Base-by-base conservation (phyloP, 2,888 invertebrate genomes). In the Uloborus plumipes region DNA sequence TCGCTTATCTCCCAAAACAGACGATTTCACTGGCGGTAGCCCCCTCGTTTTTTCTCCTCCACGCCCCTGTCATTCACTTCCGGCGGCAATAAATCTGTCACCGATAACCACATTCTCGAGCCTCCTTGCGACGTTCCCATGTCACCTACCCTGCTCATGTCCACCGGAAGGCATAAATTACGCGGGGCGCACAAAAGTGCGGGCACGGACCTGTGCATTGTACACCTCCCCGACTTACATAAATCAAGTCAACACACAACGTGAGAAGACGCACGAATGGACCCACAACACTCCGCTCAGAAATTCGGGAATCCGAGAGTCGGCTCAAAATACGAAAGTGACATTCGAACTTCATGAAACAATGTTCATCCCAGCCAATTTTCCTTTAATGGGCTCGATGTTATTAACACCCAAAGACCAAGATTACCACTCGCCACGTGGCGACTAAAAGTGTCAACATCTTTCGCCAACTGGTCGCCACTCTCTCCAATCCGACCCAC, bases 81-180 rank as follows among this genome's bases (percentile, higher is more conserved):
- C 80, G 61, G 16, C 55, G 39, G 49, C 74, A 53, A 81, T 81
- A 70, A 70, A 67, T 73, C 22, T 22, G 66, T 20, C 20, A 22
- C 13, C 31, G 65, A 65, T 49, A 51, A 16, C 26, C 66, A 66
- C 66, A 66, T 51, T 66, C 51, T n/a, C 18, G 51, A 16, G 66
- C 16, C 31, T 53, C 16, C 39, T 31, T 39, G 64, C 18, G 73
- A 39, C 53, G 50, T 80, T 80, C 79, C 79, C 79, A 73, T 80
- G 79, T 67, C 79, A 66, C 67, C 64, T 71, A 77, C 77, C 77
- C 55, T 71, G 71, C 77, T 65, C 55, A 31, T 74, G 80, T 74
- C 74, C 80, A 81, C 80, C 80, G 80, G 80, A 81, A 81, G 80
- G 65, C 80, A 81, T 81, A 81, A 81, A 81, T 81, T 81, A 74